These are phyloP conservation scores for Dendronephthya gigantea DNA, from an alignment of 64 coral and sea anemone genomes.

Conservation along the genomic window DNA sequence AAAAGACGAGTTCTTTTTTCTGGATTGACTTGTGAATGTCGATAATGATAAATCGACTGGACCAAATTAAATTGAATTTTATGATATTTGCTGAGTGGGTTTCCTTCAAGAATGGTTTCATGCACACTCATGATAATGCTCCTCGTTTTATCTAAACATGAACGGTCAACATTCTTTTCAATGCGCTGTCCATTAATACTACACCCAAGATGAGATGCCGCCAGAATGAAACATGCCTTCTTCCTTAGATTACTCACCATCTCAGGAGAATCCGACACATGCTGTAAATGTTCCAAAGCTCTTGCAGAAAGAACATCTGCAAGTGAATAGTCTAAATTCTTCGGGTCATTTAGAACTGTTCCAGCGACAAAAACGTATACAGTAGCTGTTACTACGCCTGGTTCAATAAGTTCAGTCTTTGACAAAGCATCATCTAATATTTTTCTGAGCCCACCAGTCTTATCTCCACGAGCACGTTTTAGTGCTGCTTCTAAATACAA, in stretches of 20 bases:
- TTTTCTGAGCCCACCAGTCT: neutral
- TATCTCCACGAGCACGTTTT: neutral
- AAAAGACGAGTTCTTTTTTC: too few relatives aligned
- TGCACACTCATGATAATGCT: neutral
- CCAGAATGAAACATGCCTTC: neutral
- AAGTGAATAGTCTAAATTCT: neutral
- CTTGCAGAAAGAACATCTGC: neutral
- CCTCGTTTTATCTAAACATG: neutral
- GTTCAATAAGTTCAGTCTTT: neutral
- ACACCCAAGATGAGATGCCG: neutral
- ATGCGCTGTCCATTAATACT: neutral
- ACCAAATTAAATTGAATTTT: neutral
- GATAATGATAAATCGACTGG: neutral
- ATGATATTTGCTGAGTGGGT: neutral
- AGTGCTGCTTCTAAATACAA: too few relatives aligned
- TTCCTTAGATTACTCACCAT: neutral
- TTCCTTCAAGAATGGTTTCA: neutral
- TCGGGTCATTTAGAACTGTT: neutral
- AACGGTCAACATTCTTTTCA: neutral
- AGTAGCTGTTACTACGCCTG: neutral
- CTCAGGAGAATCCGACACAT: neutral
- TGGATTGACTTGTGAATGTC: neutral
- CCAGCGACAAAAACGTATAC: neutral
- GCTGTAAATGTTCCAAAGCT: neutral
- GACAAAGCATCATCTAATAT: neutral